Evolutionary conservation across 2,113 vertebrate species (phyloP).

Genomic region (Leptobrachium ailaonicum): DNA sequence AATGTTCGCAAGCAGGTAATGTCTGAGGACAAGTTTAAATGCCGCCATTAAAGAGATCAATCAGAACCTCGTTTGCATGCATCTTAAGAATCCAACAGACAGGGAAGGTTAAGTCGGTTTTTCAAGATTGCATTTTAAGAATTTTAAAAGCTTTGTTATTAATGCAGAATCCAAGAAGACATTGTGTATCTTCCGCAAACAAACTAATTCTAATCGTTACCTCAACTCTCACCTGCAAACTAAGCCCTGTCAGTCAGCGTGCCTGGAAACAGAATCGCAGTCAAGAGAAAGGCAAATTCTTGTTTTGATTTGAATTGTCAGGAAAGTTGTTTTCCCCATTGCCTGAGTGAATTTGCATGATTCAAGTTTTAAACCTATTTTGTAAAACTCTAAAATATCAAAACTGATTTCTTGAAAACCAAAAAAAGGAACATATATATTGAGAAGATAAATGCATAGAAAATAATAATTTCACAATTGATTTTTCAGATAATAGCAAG

Average conservation of each 20-base stretch:
- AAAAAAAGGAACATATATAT: too few species aligned
- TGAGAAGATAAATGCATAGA: too few species aligned
- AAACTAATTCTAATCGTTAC: conserved; percentile 34
- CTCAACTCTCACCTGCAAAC: conserved; percentile 23
- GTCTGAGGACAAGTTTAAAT: conserved; percentile 61
- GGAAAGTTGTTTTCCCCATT: not conserved
- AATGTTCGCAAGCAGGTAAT: conserved; percentile 46
- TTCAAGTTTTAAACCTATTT: too few species aligned
- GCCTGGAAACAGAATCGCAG: conserved; percentile 4
- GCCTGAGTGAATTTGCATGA: not conserved
- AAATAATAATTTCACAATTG: too few species aligned
- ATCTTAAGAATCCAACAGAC: conserved; percentile 50
- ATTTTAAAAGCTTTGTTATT: conserved; percentile 70
- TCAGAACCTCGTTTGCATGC: conserved; percentile 68
- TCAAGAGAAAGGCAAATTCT: conserved; percentile 12
- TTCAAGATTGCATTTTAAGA: conserved; percentile 66
- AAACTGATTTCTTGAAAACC: too few species aligned
- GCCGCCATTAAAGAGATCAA: conserved; percentile 69
- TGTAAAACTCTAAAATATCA: too few species aligned
- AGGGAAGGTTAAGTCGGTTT: conserved; percentile 68
- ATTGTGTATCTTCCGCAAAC: conserved; percentile 36
- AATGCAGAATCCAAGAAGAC: conserved; percentile 50
- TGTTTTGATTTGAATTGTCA: conserved; percentile 25
- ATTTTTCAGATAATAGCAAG: too few species aligned
- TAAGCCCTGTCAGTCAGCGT: conserved; percentile 23